These are phyloP conservation scores for Anoura caudifer DNA, from an alignment of 2,113 vertebrate species.

Conservation along the genomic window DNA sequence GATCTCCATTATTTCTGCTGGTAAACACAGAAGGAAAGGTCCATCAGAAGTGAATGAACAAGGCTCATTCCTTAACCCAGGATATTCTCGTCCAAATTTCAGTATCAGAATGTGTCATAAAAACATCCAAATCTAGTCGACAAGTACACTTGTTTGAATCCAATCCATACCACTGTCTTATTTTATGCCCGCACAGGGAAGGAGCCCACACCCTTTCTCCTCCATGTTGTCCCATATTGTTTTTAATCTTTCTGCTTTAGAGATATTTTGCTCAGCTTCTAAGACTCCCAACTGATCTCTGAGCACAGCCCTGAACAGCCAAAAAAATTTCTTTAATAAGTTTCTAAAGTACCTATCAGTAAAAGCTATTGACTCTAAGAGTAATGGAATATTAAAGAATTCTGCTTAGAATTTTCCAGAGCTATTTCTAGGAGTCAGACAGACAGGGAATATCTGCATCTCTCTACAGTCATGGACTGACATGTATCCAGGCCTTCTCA, in stretches of 20 bases:
- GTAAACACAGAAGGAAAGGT: background rate
- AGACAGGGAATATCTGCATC: background rate
- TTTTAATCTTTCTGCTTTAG: background rate
- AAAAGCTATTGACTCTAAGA: background rate
- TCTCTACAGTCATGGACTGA: background rate
- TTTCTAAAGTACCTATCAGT: background rate
- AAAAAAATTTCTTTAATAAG: background rate
- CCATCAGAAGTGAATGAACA: background rate
- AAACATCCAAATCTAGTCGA: background rate
- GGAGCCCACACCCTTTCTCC: background rate
- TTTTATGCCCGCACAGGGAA: background rate
- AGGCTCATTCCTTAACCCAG: background rate
- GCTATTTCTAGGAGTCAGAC: background rate
- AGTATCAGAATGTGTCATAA: background rate
- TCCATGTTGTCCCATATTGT: background rate
- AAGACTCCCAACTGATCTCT: background rate
- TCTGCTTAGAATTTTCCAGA: background rate
- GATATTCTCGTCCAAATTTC: background rate
- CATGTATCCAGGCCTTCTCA: background rate
- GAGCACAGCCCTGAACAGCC: background rate
- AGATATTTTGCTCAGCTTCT: background rate
- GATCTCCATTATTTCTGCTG: background rate
- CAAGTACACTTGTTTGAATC: background rate
- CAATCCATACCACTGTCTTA: background rate
- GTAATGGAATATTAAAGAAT: background rate